These are phyloP conservation scores for Anhinga rufa DNA, from an alignment of 2,113 vertebrate species.

Conservation along the genomic window DNA sequence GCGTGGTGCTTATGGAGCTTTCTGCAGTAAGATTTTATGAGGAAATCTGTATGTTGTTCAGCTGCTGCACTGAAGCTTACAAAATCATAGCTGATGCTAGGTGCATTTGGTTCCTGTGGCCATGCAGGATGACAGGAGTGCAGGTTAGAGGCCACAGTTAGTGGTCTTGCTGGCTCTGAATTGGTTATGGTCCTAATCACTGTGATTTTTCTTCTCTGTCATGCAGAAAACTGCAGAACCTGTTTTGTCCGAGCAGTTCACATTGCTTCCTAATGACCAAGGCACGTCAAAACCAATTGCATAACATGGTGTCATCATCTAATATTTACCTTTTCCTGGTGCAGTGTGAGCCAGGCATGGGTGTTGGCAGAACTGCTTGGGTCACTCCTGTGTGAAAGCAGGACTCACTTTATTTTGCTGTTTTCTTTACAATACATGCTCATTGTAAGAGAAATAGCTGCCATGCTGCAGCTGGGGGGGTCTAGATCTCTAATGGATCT, in stretches of 20 bases:
- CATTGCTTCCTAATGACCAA: background rate
- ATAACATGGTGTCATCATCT: background rate
- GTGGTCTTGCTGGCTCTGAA: background rate
- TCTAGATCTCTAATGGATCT: background rate
- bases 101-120: rapidly evolving
- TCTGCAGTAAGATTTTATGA: background rate
- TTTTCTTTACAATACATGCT: background rate
- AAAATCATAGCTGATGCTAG: background rate
- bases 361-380: background rate
- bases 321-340: background rate
- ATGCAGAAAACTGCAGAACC: background rate
- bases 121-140: background rate
- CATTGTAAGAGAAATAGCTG: rapidly evolving
- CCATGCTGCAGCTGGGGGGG: background rate
- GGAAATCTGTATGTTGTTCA: background rate
- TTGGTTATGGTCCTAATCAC: background rate
- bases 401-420: background rate
- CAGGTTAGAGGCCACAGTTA: background rate
- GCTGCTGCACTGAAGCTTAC: background rate
- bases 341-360: background rate
- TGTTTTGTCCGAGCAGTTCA: background rate
- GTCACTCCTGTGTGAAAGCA: background rate
- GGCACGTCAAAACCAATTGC: background rate
- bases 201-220: background rate
- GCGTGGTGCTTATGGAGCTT: background rate